Evolutionary conservation across 2,113 vertebrate species (phyloP), one percentile per base, ranked within the genome.

Genomic region (Rallus limicola): DNA sequence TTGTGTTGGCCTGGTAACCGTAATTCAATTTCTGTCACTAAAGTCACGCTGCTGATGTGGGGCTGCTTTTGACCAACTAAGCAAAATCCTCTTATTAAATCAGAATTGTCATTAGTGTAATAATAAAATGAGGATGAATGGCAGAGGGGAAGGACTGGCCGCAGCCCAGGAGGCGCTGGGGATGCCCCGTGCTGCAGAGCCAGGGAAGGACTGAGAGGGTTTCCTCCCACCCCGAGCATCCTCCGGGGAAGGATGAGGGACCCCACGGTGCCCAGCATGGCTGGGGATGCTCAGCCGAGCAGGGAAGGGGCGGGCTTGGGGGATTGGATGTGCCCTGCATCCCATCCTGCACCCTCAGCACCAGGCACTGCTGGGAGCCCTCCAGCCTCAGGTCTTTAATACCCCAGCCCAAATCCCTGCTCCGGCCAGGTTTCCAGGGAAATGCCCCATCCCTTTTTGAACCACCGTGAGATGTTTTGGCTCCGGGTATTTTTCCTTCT

Each of bases 11-110:
- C 93, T 86, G 94, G 76, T 33, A 40, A 78, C 44, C 50, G 6
- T 95, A 96, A 97, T 95, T 93, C 38, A 21, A 95, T 97, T 96
- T 75, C 52, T 65, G 91, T 25, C 67, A 10, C 58, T 82, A 64
- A 48, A 78, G 6, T 53, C 34, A 0, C 5, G 28, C 17, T 5
- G 56, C 84, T 63, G 82, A 72, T 58, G 28, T 3, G 78, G 67
- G 84, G 90, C 58, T 6, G 11, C 90, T 64, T 81, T 74, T 93
- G 68, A 65, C 88, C 93, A 58, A 29, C 60, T 7, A 38, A 95
- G 94, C 87, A 76, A 96, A 97, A 92, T 65, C 82, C 58, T 76
- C 82, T 71, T 16, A 63, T 81, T 86, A 74, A 77, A 38, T 34
- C 44, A 6, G 42, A 70, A 34, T 28, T 53, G 93, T 86, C 89